phyloP scores from a whole-genome alignment of 2,888 invertebrate species.

The Lordiphosa fenestrarum region DNA sequence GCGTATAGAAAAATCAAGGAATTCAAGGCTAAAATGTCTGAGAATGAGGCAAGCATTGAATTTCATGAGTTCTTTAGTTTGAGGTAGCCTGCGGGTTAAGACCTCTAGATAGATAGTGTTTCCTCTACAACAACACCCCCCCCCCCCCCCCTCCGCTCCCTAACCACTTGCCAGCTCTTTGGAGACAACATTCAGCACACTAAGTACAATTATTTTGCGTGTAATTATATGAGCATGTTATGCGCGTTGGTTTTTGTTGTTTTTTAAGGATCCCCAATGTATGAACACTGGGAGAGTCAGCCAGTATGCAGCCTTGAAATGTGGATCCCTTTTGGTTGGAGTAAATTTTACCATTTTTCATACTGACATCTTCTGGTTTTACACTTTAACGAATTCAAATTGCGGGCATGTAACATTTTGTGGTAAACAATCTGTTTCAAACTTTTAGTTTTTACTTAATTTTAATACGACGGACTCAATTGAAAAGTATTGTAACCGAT shows the following conservation, averaged over 20 bases:
- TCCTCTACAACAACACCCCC: slow-evolving; percentile 12
- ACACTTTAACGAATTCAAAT: too few relatives aligned
- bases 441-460: too few relatives aligned
- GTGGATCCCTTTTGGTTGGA: too few relatives aligned
- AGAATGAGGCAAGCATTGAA: slow-evolving; percentile 59
- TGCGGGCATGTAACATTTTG: too few relatives aligned
- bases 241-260: slow-evolving; percentile 3
- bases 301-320: too few relatives aligned
- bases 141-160: slow-evolving; percentile 4
- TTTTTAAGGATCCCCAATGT: slow-evolving; percentile 4
- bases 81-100: slow-evolving; percentile 38
- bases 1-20: slow-evolving; percentile 47
- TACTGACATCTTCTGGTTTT: too few relatives aligned
- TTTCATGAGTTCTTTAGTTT: slow-evolving; percentile 61
- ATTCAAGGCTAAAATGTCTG: slow-evolving; percentile 57
- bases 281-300: too few relatives aligned
- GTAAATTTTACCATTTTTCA: too few relatives aligned
- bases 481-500: too few relatives aligned
- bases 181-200: slow-evolving; percentile 9
- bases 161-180: background rate
- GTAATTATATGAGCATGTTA: slow-evolving; percentile 60
- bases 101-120: slow-evolving; percentile 39
- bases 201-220: slow-evolving; percentile 44
- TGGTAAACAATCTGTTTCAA: too few relatives aligned
- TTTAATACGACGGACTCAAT: too few relatives aligned